These are phyloP conservation scores for Zenarchopterus dispar DNA, from an alignment of 2,797 vertebrate genomes.

Conservation along the genomic window DNA sequence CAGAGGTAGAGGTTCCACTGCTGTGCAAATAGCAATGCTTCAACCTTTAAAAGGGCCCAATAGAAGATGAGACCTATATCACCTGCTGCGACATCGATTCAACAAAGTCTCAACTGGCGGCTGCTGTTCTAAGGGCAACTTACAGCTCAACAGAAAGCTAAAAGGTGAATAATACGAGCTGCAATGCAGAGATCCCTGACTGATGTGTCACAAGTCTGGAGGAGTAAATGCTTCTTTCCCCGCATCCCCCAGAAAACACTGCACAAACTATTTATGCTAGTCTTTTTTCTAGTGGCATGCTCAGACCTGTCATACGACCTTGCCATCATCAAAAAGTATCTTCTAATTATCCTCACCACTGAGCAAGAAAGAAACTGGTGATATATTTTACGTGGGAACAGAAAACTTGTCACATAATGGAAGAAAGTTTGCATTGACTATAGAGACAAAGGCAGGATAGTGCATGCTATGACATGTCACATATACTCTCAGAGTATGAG, in stretches of 20 bases:
- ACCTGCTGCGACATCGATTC: conserved; percentile 32
- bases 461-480: not conserved
- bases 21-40: conserved; percentile 3
- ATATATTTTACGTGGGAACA: conserved; percentile 14
- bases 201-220: conserved; percentile 26
- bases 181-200: conserved; percentile 24
- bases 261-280: conserved; percentile 19
- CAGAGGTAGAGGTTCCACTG: not conserved
- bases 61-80: conserved; percentile 17
- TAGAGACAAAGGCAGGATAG: conserved; percentile 1
- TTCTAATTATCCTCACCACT: conserved; percentile 31
- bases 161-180: conserved; percentile 9
- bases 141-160: conserved; percentile 27
- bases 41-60: conserved; percentile 11
- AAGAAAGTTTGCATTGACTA: conserved; percentile 11
- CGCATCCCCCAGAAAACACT: conserved; percentile 26
- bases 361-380: conserved; percentile 23
- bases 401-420: not conserved
- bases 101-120: conserved; percentile 25
- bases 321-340: conserved; percentile 10
- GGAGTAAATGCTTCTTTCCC: conserved; percentile 18
- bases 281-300: conserved; percentile 16
- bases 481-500: conserved; percentile 6
- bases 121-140: not conserved
- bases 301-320: conserved; percentile 23